A percentile compares a stretch with the other conserved stretches of the same genome.
Conservation (phyloP, 2,113 vertebrate species). For the Phalacrocorax aristotelis region DNA sequence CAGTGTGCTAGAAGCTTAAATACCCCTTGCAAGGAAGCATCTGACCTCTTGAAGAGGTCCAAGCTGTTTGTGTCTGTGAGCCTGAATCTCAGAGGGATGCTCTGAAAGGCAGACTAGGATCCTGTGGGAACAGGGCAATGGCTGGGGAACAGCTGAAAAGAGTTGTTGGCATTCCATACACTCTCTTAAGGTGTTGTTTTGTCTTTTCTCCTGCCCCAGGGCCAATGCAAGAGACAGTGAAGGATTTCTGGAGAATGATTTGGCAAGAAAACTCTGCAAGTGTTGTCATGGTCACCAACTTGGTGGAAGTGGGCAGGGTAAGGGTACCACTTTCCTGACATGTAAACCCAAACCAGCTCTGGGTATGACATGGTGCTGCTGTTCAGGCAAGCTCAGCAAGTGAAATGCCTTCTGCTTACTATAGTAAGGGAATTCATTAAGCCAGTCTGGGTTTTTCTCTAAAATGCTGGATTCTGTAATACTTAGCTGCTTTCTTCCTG, state of each 20-base stretch:
- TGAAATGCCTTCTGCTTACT: background rate
- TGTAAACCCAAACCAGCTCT: background rate
- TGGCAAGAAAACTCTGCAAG: constrained; percentile 98
- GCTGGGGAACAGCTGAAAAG: background rate
- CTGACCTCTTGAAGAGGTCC: background rate
- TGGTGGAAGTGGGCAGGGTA: constrained; percentile 98
- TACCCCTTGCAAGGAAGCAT: background rate
- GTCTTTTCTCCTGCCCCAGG: constrained; percentile 73
- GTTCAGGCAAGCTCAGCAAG: background rate
- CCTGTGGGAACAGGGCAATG: background rate
- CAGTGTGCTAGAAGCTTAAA: background rate
- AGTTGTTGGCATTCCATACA: background rate
- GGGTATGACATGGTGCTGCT: background rate
- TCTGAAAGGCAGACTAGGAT: background rate
- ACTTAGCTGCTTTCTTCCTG: background rate
- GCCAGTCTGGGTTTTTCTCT: background rate
- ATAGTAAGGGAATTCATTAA: background rate
- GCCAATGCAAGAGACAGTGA: constrained; percentile 97
- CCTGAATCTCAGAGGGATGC: background rate
- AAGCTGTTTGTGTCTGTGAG: background rate
- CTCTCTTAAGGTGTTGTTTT: background rate
- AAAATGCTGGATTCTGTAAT: background rate
- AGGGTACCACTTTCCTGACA: constrained; percentile 12
- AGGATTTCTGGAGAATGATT: constrained; percentile 99
- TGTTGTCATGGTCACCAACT: constrained; percentile 99